Base-by-base conservation (phyloP, 1,140 invertebrate species). In the Penaeus vannamei region DNA sequence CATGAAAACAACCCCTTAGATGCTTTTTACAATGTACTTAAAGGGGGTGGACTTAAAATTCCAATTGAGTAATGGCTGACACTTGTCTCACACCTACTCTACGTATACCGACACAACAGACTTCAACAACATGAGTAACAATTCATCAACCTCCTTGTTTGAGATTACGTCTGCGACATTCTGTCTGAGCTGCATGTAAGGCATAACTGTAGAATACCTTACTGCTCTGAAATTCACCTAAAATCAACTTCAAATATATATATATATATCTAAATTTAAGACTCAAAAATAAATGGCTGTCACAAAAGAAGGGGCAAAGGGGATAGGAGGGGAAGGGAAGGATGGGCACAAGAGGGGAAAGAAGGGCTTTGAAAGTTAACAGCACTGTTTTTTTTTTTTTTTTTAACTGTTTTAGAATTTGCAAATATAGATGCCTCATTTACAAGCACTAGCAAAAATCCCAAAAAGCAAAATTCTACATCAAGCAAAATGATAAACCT, bases 31-130 rank as follows among this genome's bases (percentile, higher is more conserved):
- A 53, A 53, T 53, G 17, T 53, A 53, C 53, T 53, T 53, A 53
- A 53, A 10, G 53, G 53, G 17, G 53, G 53, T 53, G 53, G 10
- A 53, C 53, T 53, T 14, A 26, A 81, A 36, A 81, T 59, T 81
- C 77, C 20, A 84, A n/a, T 23, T n/a, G 46, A 85, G 53, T 72
- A 85, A 85, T 72, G 64, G 36, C 69, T 42, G 62, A 61, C 84
- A 84, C 42, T 53, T 53, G 36, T 85, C 26, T 72, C 64, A 66
- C 69, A 85, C 66, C 84, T 85, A 85, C 46, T 46, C 66, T 85
- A 85, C 84, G 72, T 85, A 85, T 81, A 85, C 84, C 84, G 60
- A 66, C 72, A 85, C 84, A 85, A 85, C 69, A 85, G 23, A 81
- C n/a, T 85, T 84, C 42, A 85, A 85, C 84, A 85, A 85, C 36